Conservation (phyloP, 1,140 invertebrate genomes). For the Rhagoletis zephyria region DNA sequence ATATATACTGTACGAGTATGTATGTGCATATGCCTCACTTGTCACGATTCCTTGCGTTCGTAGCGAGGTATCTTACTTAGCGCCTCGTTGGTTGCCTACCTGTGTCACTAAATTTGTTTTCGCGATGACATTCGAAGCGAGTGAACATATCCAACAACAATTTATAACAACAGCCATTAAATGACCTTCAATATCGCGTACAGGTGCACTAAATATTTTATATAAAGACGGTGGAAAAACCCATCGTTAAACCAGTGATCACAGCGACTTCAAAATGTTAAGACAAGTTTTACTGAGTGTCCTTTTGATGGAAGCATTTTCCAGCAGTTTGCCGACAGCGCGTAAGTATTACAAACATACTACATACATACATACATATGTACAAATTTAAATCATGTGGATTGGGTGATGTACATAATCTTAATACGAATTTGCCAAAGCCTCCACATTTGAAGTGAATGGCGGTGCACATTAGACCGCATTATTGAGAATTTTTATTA, state of each 20-base stretch:
- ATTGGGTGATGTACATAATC: too few species aligned
- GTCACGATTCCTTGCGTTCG: too few species aligned
- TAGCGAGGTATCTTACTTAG: neutral
- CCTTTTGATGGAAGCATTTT: neutral
- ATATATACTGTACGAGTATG: too few species aligned
- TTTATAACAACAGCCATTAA: neutral
- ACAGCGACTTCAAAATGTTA: slow-evolving; percentile 25
- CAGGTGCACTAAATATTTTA: neutral
- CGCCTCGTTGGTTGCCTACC: neutral
- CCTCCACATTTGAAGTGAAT: too few species aligned
- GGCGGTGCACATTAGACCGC: too few species aligned
- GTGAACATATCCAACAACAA: neutral
- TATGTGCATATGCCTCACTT: too few species aligned
- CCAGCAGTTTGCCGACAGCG: neutral
- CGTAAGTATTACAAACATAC: neutral
- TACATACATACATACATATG: too few species aligned
- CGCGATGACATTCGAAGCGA: neutral
- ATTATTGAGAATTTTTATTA: too few species aligned
- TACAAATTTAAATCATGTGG: too few species aligned
- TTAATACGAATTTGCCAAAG: too few species aligned
- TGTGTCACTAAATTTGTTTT: neutral
- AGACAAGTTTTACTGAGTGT: slow-evolving; percentile 20
- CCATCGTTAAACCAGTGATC: neutral
- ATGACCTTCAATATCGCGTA: neutral
- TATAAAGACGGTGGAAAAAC: neutral